These are phyloP conservation scores for Dasysyrphus albostriatus DNA, from an alignment of 2,888 invertebrate genomes.

Conservation along the genomic window DNA sequence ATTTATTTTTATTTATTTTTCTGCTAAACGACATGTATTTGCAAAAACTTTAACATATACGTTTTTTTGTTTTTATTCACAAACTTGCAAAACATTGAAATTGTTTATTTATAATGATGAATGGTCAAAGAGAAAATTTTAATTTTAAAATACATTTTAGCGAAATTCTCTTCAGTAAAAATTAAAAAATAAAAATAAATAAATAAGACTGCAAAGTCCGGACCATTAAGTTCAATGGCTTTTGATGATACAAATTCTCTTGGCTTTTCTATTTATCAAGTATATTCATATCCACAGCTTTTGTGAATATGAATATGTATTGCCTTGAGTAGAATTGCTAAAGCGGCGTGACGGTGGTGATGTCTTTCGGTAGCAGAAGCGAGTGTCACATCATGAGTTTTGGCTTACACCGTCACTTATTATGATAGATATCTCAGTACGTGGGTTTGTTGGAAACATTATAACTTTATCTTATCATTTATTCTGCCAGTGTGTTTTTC, in stretches of 20 bases:
- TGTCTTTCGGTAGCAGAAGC: neutral
- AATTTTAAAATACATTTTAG: neutral
- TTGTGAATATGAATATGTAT: conserved; percentile 5
- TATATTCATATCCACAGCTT: neutral
- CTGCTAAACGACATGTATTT: neutral
- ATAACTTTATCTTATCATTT: neutral
- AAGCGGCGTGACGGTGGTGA: neutral
- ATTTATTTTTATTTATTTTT: neutral
- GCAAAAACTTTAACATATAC: neutral
- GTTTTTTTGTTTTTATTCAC: neutral
- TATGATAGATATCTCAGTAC: conserved; percentile 13
- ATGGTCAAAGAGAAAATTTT: neutral
- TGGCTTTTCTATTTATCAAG: conserved; percentile 9
- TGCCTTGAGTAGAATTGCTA: neutral
- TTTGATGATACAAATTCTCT: conserved; percentile 12
- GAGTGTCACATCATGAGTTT: conserved; percentile 30
- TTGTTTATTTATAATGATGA: conserved; percentile 8
- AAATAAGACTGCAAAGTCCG: neutral
- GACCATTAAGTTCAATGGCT: conserved; percentile 17
- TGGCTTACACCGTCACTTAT: conserved; percentile 15
- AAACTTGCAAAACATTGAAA: neutral
- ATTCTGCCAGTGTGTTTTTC: neutral
- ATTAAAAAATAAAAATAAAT: neutral
- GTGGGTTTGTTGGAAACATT: conserved; percentile 14
- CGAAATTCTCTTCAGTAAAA: neutral